Percentiles rank a stretch among this genome's conserved stretches.
Evolutionary conservation across 2,113 vertebrate genomes (phyloP).

Genomic region (Anguilla rostrata): DNA sequence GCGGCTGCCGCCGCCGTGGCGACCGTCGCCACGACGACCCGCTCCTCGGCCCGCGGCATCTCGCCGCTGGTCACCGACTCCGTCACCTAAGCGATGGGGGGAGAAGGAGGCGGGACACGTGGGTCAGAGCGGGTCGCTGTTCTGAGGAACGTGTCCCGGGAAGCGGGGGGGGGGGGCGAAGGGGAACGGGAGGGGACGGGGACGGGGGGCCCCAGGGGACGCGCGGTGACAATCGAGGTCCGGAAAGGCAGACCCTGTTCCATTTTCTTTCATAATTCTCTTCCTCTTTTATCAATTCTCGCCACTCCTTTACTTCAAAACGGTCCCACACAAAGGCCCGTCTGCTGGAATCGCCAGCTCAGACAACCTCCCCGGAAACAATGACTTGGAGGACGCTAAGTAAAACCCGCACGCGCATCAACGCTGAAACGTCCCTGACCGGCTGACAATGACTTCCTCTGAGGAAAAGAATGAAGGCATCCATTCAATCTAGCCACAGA

Average conservation of each 20-base stretch:
- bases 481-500: not conserved
- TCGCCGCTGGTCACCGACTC: slow-evolving; percentile 79
- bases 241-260: too few species aligned
- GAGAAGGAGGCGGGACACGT: slow-evolving; percentile 8
- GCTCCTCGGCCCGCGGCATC: slow-evolving; percentile 72
- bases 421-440: not conserved
- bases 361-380: not conserved
- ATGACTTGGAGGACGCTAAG: not conserved
- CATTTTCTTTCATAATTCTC: not conserved
- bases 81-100: slow-evolving; percentile 74
- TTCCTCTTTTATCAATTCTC: not conserved
- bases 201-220: not conserved
- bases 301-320: not conserved
- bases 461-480: not conserved
- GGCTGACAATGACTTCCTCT: not conserved
- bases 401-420: not conserved
- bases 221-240: too few species aligned
- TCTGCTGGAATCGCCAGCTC: not conserved
- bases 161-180: not conserved
- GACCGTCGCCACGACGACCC: slow-evolving; percentile 60
- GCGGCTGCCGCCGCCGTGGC: slow-evolving; percentile 52
- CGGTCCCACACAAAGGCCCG: not conserved
- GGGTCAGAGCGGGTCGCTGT: not conserved
- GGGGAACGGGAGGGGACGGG: not conserved
- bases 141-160: not conserved